Base-by-base conservation (phyloP, 2,888 invertebrate species). In the Mystacides longicornis region DNA sequence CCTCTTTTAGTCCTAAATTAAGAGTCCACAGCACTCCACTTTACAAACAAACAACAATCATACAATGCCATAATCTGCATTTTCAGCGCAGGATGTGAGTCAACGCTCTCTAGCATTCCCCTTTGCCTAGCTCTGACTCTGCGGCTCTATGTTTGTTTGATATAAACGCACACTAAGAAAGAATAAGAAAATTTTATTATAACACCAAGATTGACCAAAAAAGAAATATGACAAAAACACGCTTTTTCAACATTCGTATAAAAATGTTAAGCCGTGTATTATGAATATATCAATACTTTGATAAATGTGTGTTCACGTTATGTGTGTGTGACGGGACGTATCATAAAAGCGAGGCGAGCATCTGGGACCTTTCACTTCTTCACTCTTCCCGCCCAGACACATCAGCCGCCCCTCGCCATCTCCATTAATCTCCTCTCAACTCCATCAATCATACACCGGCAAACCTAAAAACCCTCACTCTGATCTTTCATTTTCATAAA, bases 311-410 rank as follows among this genome's bases (percentile, higher is more conserved):
- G 27, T 27, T 5, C 7, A 27, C 11, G 11, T 27, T 27, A 27
- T 27, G 27, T 27, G 11, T 27, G 27, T 27, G 11, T 27, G 27
- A 7, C 27, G 27, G 5, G 5, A 27, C 11, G 11, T 27, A 27
- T 27, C 11, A 11, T 27, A 27, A 7, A 27, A 27, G 27, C 7
- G 27, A 27, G 27, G 37, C 16, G 16, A 45, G 45, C 20, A 45
- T 45, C 45, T 45, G 45, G 45, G 19, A 45, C 45, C 45, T 45
- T 21, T 45, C 45, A 37, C 45, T 45, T 21, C 45, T 45, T 45
- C 20, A 19, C 19, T 3, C 14, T 21, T 19, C 45, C 2, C 4
- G 18, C 43, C 20, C 14, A 4, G 4, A 14, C 14, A 37, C n/a
- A n/a, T n/a, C n/a, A n/a, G n/a, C n/a, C n/a, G n/a, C 21, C 45